A percentile compares a stretch with the other conserved stretches of the same genome.
phyloP scores from a whole-genome alignment of 2,888 invertebrate genomes.

The Pilophorus perplexus region DNA sequence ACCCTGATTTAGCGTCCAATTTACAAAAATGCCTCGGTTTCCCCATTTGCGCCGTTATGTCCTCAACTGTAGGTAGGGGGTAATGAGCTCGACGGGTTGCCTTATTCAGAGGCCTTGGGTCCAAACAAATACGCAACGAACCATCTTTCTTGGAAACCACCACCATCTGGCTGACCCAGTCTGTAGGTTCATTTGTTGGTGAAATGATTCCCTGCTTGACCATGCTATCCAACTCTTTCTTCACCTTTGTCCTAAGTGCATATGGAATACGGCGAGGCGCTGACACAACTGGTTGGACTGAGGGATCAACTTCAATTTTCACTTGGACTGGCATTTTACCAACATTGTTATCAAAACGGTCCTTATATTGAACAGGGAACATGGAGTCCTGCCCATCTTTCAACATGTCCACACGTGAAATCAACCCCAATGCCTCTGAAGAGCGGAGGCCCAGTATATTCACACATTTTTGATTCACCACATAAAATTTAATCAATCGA shows the following conservation, averaged over 20 bases:
- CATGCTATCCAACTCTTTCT: constrained; percentile 26
- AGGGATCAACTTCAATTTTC: constrained; percentile 12
- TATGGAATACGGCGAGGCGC: constrained; percentile 23
- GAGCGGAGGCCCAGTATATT: not conserved
- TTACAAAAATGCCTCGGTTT: constrained; percentile 29
- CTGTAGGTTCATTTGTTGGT: constrained; percentile 21
- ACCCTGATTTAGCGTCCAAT: constrained; percentile 35
- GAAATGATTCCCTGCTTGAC: constrained; percentile 20
- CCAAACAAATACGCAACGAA: constrained; percentile 36
- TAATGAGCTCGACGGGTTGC: constrained; percentile 15
- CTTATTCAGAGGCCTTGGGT: constrained; percentile 28
- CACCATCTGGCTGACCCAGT: constrained; percentile 34
- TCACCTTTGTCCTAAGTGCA: constrained; percentile 22
- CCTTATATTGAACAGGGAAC: not conserved
- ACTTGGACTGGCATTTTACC: not conserved
- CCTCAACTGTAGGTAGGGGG: constrained; percentile 32
- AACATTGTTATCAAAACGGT: not conserved
- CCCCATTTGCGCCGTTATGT: constrained; percentile 9
- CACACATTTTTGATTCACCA: not conserved
- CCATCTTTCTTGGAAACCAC: constrained; percentile 16
- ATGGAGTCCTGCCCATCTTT: not conserved
- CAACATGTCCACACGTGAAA: not conserved
- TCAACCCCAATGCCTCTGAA: not conserved
- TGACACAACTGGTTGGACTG: constrained; percentile 22
- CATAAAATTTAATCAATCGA: not conserved